Evolutionary conservation across 2,888 invertebrate genomes (phyloP).

Genomic region (Dasysyrphus albostriatus): DNA sequence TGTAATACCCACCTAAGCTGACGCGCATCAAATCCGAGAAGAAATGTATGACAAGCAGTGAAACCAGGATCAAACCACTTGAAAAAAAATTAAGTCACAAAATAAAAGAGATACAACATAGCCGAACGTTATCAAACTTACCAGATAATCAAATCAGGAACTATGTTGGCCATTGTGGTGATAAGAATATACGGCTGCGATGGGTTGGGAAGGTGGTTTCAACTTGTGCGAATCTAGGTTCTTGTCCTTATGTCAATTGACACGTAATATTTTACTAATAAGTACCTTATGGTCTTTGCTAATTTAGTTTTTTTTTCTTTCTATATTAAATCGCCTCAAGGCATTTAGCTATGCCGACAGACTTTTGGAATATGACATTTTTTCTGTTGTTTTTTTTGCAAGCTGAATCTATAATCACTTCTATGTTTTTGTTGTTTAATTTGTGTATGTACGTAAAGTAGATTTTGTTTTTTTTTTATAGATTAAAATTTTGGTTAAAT

Average conservation of each 20-base stretch:
- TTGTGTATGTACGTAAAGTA: not conserved
- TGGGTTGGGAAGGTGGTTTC: not conserved
- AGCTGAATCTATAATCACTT: not conserved
- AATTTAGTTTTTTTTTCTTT: not conserved
- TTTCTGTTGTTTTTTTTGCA: not conserved
- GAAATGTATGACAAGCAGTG: slow-evolving; percentile 82
- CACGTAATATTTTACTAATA: slow-evolving; percentile 49
- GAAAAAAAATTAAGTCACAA: not conserved
- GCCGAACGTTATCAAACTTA: slow-evolving; percentile 58
- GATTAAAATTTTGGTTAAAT: slow-evolving; percentile 33
- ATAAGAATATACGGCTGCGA: not conserved
- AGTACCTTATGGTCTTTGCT: not conserved
- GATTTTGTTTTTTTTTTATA: slow-evolving; percentile 7
- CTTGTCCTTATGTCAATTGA: slow-evolving; percentile 67
- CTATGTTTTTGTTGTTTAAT: not conserved
- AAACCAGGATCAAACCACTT: slow-evolving; percentile 72
- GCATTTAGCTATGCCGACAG: slow-evolving; percentile 33
- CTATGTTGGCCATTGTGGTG: slow-evolving; percentile 81
- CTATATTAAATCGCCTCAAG: slow-evolving; percentile 23
- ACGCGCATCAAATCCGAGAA: slow-evolving; percentile 82
- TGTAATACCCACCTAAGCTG: slow-evolving; percentile 82
- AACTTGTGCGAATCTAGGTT: slow-evolving; percentile 56
- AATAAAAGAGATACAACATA: not conserved
- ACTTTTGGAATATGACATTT: slow-evolving; percentile 28
- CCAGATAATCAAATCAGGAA: slow-evolving; percentile 83